Percentiles rank a stretch among this genome's conserved stretches.
Evolutionary conservation across 2,888 invertebrate genomes (phyloP).

Genomic region (Hermodice carunculata): DNA sequence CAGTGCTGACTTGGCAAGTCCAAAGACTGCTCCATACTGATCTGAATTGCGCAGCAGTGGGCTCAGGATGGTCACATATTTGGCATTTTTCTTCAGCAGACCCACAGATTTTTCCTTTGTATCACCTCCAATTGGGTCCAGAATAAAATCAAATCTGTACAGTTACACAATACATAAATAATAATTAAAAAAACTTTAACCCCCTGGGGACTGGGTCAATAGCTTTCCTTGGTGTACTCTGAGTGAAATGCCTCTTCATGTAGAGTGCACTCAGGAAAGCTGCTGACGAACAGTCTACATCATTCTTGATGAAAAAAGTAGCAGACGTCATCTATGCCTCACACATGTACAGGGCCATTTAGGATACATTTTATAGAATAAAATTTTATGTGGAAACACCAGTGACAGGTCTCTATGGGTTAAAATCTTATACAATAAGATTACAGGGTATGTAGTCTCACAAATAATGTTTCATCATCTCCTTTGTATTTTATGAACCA

Average conservation of each 20-base stretch:
- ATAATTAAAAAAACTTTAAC: neutral
- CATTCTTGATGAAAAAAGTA: neutral
- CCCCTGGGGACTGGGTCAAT: neutral
- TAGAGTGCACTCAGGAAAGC: too few relatives aligned
- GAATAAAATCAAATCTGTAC: slow-evolving; percentile 82
- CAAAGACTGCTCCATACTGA: slow-evolving; percentile 78
- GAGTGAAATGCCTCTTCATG: neutral
- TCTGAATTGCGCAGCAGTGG: slow-evolving; percentile 87
- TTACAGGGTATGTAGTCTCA: too few relatives aligned
- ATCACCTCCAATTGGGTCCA: slow-evolving; percentile 82
- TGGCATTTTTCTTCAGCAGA: slow-evolving; percentile 8
- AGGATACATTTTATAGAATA: too few relatives aligned
- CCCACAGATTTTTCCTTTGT: slow-evolving; percentile 72
- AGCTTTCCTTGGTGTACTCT: neutral
- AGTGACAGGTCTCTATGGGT: too few relatives aligned
- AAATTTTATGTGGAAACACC: too few relatives aligned
- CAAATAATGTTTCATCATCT: too few relatives aligned
- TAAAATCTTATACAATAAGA: too few relatives aligned
- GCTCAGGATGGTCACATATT: slow-evolving; percentile 84
- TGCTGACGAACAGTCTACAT: too few relatives aligned
- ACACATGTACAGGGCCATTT: too few relatives aligned
- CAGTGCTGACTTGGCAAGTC: slow-evolving; percentile 75
- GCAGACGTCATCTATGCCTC: too few relatives aligned
- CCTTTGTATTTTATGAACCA: too few relatives aligned
- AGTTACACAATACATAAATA: neutral